These are phyloP conservation scores for Andrena cerasifolii DNA, from an alignment of 1,140 invertebrate genomes.

Conservation along the genomic window DNA sequence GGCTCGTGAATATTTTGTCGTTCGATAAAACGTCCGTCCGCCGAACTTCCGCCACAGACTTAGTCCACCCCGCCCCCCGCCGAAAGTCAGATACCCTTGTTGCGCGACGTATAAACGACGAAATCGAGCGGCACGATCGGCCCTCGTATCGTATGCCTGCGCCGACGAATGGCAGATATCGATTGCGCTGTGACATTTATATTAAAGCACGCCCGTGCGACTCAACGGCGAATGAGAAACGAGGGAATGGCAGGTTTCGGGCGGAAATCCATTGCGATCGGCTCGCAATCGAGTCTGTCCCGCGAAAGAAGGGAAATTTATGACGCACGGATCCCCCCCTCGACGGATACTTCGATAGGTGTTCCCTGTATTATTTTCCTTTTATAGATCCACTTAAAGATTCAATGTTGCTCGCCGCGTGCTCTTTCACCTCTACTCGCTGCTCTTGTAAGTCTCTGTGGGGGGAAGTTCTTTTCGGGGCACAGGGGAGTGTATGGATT, in stretches of 20 bases:
- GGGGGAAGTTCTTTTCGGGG: too few species aligned
- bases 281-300: slow-evolving; percentile 29
- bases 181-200: slow-evolving; percentile 61
- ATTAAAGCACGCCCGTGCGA: slow-evolving; percentile 56
- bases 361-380: too few species aligned
- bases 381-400: too few species aligned
- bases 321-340: too few species aligned
- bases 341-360: too few species aligned
- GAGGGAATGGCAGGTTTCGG: slow-evolving; percentile 39
- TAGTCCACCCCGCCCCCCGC: too few species aligned
- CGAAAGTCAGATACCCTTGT: slow-evolving; percentile 27
- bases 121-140: slow-evolving; percentile 30
- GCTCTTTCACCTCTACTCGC: background rate
- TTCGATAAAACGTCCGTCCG: slow-evolving; percentile 19
- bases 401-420: background rate
- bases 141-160: background rate
- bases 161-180: slow-evolving; percentile 54
- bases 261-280: slow-evolving; percentile 38
- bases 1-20: slow-evolving; percentile 22
- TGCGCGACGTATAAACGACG: slow-evolving; percentile 37
- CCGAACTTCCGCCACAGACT: slow-evolving; percentile 32
- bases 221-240: slow-evolving; percentile 43
- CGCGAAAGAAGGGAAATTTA: slow-evolving; percentile 17
- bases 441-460: background rate
- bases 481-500: too few species aligned